Evolutionary conservation across 2,797 vertebrate species (phyloP), one percentile per base, ranked within the genome.

Genomic region (Serranus cabrilla): DNA sequence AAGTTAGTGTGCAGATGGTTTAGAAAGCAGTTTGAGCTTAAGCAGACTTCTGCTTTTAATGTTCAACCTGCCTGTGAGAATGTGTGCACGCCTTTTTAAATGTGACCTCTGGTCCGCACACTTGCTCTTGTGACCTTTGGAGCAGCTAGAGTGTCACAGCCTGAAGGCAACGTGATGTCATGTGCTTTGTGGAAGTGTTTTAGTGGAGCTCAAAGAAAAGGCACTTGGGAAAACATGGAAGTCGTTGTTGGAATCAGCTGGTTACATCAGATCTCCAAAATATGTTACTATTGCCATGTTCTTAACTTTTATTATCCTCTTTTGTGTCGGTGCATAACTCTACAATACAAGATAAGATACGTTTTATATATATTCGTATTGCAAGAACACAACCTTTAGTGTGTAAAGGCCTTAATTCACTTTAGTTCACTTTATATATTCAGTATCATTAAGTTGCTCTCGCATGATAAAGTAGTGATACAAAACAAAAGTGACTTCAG

Each of bases 101-200:
- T 56, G 42, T 34, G 51, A 9, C 54, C 39, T 18, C 50, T 46
- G 46, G 34, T 69, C 16, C 14, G 42, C 10, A 58, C 37, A 43
- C n/a, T 50, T 71, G 31, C 52, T 67, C 56, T 50, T 12, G 17
- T 50, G 61, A 74, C 61, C 65, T 55, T 39, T 60, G 40, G 4
- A 54, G 59, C 8, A 51, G 37, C 9, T 50, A 16, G 3, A 46
- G n/a, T 23, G 55, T 31, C 37, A 17, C 12, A 1, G 12, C 50
- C 49, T 18, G 34, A 52, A 37, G 49, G 54, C 21, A 58, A 34
- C 16, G 1, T 6, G 10, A 46, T 50, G 51, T 55, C 25, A 54
- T 45, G 58, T 34, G 60, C 56, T 60, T 17, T 17, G 14, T 17
- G n/a, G 27, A 51, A 3, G 39, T 51, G 17, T 55, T 68, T 61